A percentile compares a stretch with the other conserved stretches of the same genome.
Conservation (phyloP, 2,888 invertebrate genomes). For the Clunio marinus region DNA sequence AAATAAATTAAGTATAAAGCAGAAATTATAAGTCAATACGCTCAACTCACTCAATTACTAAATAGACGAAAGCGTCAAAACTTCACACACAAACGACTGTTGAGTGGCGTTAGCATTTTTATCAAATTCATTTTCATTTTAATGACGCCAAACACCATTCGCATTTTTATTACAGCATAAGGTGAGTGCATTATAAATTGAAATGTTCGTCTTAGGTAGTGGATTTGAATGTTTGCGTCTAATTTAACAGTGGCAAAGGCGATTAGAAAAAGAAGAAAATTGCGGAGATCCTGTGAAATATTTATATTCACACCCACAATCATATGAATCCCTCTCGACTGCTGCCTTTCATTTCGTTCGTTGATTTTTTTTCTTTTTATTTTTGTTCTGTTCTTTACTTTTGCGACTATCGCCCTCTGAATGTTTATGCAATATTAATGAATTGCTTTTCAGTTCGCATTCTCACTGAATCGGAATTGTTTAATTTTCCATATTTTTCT, state of each 20-base stretch:
- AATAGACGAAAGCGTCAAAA: too few relatives aligned
- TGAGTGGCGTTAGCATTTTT: neutral
- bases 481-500: constrained; percentile 36
- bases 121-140: constrained; percentile 33
- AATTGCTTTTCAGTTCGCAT: constrained; percentile 38
- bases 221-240: neutral
- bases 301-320: constrained; percentile 23
- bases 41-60: too few relatives aligned
- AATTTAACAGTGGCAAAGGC: neutral
- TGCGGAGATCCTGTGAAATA: constrained; percentile 36
- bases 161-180: constrained; percentile 30
- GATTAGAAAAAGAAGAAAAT: constrained; percentile 31
- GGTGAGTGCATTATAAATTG: constrained; percentile 37
- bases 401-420: constrained; percentile 32
- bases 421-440: constrained; percentile 39
- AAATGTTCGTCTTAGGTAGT: neutral
- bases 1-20: too few relatives aligned
- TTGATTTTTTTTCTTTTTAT: constrained; percentile 17
- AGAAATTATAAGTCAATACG: too few relatives aligned
- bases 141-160: constrained; percentile 26
- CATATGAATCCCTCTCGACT: constrained; percentile 8
- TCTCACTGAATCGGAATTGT: constrained; percentile 37
- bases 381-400: constrained; percentile 31
- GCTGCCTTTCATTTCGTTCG: neutral
- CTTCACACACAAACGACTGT: too few relatives aligned